phyloP scores from a whole-genome alignment of 1,140 invertebrate genomes.

The Drosophila arawakana region DNA sequence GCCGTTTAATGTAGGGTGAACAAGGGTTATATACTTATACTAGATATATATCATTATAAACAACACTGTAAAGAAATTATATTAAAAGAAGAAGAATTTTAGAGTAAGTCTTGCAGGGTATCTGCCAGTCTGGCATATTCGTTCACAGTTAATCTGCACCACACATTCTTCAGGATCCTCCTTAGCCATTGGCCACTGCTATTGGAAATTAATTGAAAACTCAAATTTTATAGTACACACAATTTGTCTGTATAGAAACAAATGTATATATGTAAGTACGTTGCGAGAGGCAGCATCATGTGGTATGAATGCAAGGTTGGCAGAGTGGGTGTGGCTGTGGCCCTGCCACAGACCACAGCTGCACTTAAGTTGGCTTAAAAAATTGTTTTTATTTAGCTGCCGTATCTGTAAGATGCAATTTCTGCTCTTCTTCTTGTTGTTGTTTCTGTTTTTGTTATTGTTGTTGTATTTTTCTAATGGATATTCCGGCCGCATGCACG shows the following conservation, averaged over 20 bases:
- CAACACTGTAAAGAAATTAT: too few relatives aligned
- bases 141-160: slow-evolving; percentile 21
- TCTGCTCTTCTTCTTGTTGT: slow-evolving; percentile 38
- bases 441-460: slow-evolving; percentile 24
- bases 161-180: slow-evolving; percentile 31
- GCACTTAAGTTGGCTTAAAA: slow-evolving; percentile 75
- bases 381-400: slow-evolving; percentile 56
- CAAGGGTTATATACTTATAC: too few relatives aligned
- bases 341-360: slow-evolving; percentile 47
- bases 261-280: not conserved
- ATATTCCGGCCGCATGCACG: slow-evolving; percentile 69
- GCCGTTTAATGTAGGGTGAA: not conserved
- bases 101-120: not conserved
- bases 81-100: too few relatives aligned
- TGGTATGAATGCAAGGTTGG: not conserved
- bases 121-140: not conserved
- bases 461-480: slow-evolving; percentile 57
- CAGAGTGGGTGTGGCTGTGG: not conserved
- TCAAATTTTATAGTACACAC: slow-evolving; percentile 64
- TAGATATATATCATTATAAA: not conserved
- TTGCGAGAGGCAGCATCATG: not conserved
- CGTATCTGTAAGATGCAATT: slow-evolving; percentile 65
- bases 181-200: slow-evolving; percentile 18
- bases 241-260: slow-evolving; percentile 11
- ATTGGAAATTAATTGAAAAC: slow-evolving; percentile 82